phyloP scores from a whole-genome alignment of 2,797 vertebrate species.

The Myotis daubentonii region DNA sequence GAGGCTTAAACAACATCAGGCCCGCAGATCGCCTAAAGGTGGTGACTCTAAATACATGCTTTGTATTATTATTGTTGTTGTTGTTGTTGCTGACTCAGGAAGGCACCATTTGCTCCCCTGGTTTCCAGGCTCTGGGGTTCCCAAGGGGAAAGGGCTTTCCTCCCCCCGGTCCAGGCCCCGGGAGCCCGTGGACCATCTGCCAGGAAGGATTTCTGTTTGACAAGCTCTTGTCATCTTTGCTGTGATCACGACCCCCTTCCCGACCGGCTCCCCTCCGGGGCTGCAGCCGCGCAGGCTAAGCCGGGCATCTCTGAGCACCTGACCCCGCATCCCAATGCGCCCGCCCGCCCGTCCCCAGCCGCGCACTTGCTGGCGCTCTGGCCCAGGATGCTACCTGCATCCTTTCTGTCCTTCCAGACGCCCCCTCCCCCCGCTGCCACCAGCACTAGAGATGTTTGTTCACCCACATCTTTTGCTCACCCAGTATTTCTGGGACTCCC shows the following conservation, averaged over 20 bases:
- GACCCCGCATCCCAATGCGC: background rate
- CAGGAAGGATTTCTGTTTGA: conserved; percentile 60
- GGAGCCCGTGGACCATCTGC: conserved; percentile 70
- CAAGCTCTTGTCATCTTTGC: conserved; percentile 68
- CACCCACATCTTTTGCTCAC: background rate
- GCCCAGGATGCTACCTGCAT: background rate
- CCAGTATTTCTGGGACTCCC: background rate
- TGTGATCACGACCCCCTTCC: conserved; percentile 50
- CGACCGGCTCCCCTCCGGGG: background rate
- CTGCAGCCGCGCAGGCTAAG: conserved; percentile 60
- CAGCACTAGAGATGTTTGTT: background rate
- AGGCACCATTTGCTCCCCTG: background rate
- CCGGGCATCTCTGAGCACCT: conserved; percentile 56
- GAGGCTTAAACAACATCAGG: rapidly evolving
- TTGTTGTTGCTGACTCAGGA: background rate
- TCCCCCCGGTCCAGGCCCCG: background rate
- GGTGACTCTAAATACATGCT: background rate
- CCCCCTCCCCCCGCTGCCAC: background rate
- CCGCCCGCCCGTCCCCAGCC: background rate
- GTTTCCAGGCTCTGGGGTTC: background rate
- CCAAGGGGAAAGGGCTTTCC: background rate
- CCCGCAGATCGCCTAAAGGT: rapidly evolving
- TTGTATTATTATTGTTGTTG: background rate
- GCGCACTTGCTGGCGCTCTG: background rate
- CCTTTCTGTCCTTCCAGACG: background rate